Percentiles rank a stretch among this genome's conserved stretches.
phyloP scores from a whole-genome alignment of 2,888 invertebrate species.

The Drosophila siamana region DNA sequence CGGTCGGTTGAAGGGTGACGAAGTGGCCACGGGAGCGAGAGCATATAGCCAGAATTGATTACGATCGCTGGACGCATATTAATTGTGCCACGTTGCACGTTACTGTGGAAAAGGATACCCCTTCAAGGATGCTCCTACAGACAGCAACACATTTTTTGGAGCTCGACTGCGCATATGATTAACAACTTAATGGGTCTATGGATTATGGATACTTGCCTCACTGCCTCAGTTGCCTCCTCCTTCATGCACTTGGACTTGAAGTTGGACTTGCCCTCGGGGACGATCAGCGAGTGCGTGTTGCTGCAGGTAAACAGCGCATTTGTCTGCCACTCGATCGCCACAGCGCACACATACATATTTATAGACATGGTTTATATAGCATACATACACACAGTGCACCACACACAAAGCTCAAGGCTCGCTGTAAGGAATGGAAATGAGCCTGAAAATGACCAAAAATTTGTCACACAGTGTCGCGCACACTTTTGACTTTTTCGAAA shows the following conservation, averaged over 20 bases:
- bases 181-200: constrained; percentile 81
- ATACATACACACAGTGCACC: constrained; percentile 38
- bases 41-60: constrained; percentile 79
- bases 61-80: constrained; percentile 83
- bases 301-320: constrained; percentile 83
- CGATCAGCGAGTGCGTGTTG: constrained; percentile 78
- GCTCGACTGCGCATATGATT: constrained; percentile 82
- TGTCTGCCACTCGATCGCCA: constrained; percentile 72
- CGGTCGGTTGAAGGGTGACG: not conserved
- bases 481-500: constrained; percentile 19
- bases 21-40: constrained; percentile 1
- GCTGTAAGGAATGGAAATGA: constrained; percentile 38
- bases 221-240: constrained; percentile 13
- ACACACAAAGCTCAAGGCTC: constrained; percentile 52
- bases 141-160: constrained; percentile 28
- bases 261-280: constrained; percentile 14
- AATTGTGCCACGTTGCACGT: constrained; percentile 71
- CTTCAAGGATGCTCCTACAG: constrained; percentile 63
- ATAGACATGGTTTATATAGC: too few relatives aligned
- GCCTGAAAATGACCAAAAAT: constrained; percentile 56
- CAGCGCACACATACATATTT: constrained; percentile 24
- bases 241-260: constrained; percentile 23
- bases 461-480: constrained; percentile 63
- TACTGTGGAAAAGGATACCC: constrained; percentile 69
- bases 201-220: constrained; percentile 36